These are phyloP conservation scores for Drosophila parthenogenetica DNA, from an alignment of 2,888 invertebrate genomes.

Conservation along the genomic window DNA sequence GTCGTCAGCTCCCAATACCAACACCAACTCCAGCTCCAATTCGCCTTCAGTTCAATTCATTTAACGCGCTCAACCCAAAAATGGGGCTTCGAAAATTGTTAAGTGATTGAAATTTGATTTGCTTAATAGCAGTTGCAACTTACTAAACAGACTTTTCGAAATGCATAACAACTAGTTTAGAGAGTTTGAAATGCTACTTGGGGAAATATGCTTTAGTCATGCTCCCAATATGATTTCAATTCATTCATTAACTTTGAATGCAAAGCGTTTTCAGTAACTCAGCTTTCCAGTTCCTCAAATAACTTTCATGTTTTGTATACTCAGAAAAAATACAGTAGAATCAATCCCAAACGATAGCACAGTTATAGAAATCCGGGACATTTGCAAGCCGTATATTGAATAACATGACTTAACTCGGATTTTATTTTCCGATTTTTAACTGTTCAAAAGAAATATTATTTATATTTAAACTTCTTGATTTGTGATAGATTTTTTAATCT, in stretches of 20 bases:
- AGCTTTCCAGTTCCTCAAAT: neutral
- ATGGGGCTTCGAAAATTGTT: conserved; percentile 59
- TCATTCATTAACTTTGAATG: neutral
- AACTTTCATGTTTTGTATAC: conserved; percentile 1
- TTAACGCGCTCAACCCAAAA: conserved; percentile 43
- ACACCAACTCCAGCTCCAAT: neutral
- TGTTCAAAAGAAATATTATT: too few relatives aligned
- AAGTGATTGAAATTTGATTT: conserved; percentile 51
- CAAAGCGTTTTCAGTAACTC: neutral
- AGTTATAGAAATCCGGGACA: too few relatives aligned
- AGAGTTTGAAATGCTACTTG: conserved; percentile 40
- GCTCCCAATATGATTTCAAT: conserved; percentile 11
- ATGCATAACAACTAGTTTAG: conserved; percentile 28
- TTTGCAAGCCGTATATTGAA: too few relatives aligned
- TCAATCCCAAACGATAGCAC: too few relatives aligned
- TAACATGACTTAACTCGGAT: too few relatives aligned
- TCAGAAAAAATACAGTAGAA: too few relatives aligned
- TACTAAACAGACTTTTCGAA: conserved; percentile 16
- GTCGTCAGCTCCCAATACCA: conserved; percentile 20
- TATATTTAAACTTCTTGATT: too few relatives aligned
- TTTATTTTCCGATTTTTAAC: too few relatives aligned
- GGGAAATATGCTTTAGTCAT: conserved; percentile 19
- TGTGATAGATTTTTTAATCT: too few relatives aligned
- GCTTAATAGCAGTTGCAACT: conserved; percentile 9
- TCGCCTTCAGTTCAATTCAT: conserved; percentile 38